Conservation (phyloP, 2,888 invertebrate genomes). For the Nipponacmea schrenckii region DNA sequence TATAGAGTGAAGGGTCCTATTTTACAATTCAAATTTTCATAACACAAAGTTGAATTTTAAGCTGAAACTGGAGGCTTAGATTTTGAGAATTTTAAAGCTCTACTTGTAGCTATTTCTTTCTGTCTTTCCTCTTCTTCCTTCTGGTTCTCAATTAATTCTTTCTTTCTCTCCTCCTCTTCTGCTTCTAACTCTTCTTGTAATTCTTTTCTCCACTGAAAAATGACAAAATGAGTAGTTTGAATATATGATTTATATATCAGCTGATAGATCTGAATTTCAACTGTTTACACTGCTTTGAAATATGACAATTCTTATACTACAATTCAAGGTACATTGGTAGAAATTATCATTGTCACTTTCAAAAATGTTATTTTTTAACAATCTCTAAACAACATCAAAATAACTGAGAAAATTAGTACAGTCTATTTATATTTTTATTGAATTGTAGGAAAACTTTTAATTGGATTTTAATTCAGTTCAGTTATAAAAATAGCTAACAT, state of each 20-base stretch:
- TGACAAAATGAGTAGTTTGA: no score
- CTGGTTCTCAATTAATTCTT: slow-evolving; percentile 47
- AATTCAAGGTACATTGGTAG: no score
- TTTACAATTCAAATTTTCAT: no score
- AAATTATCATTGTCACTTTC: no score
- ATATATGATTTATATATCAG: no score
- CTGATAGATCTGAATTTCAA: not conserved
- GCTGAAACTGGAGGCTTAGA: not conserved
- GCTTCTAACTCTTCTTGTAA: slow-evolving; percentile 54
- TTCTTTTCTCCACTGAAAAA: slow-evolving; percentile 63
- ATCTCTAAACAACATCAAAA: not conserved
- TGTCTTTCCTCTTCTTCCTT: slow-evolving; percentile 49
- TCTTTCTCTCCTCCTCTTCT: slow-evolving; percentile 54
- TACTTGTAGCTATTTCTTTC: slow-evolving; percentile 37
- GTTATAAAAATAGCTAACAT: not conserved
- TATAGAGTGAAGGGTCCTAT: no score
- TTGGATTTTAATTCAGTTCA: not conserved
- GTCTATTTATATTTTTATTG: slow-evolving; percentile 8
- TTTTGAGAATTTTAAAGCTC: slow-evolving; percentile 34
- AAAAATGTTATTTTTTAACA: no score
- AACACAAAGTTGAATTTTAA: not conserved
- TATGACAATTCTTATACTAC: not conserved
- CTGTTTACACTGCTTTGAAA: not conserved
- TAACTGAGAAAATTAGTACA: not conserved
- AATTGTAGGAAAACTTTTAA: not conserved